phyloP scores from a whole-genome alignment of 2,113 vertebrate genomes.

The Anseranas semipalmata region DNA sequence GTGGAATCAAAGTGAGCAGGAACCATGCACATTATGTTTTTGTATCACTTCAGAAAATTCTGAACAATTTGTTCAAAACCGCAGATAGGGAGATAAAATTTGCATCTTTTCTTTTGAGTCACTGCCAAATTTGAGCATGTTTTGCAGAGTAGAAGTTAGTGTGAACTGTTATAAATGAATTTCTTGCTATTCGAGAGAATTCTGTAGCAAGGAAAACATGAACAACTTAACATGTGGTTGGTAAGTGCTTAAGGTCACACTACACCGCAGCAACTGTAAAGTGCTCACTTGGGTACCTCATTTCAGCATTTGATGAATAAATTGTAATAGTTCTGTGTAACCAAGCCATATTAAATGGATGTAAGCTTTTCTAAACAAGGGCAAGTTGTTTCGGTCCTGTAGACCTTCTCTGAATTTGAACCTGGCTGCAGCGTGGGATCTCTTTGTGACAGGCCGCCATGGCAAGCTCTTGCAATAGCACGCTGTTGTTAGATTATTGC shows the following conservation, averaged over 20 bases:
- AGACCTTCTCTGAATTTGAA: not conserved
- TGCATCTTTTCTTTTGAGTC: not conserved
- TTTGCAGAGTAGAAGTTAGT: not conserved
- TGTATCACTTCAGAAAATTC: not conserved
- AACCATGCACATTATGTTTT: not conserved
- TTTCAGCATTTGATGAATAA: not conserved
- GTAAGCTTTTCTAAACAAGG: not conserved
- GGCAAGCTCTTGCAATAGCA: rapidly evolving
- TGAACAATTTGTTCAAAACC: not conserved
- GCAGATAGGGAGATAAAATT: not conserved
- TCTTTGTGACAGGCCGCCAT: not conserved
- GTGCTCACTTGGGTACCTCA: not conserved
- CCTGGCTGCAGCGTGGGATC: not conserved
- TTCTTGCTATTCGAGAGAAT: not conserved
- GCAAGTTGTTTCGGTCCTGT: not conserved
- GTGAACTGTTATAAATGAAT: not conserved
- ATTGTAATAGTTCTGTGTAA: not conserved
- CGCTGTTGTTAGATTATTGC: not conserved
- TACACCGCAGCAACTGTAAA: not conserved
- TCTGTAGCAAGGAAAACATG: not conserved
- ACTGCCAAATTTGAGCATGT: not conserved
- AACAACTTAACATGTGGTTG: rapidly evolving
- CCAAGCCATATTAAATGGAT: not conserved
- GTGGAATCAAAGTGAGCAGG: not conserved
- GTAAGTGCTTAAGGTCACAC: not conserved